Base-by-base conservation (phyloP, 1,140 invertebrate genomes). In the Heliconius himera region DNA sequence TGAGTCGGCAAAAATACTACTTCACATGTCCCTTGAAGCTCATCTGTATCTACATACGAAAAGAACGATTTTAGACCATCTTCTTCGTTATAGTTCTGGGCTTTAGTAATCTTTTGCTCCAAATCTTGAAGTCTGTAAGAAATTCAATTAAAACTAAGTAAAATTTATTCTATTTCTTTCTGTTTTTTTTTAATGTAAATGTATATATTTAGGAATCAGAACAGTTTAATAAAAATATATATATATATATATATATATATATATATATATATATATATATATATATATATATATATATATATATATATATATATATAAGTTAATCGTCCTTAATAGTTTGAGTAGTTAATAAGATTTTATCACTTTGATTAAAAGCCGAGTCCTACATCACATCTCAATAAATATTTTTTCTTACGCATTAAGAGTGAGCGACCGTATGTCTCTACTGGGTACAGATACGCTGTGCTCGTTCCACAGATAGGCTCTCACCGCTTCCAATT, bases 1-100 rank as follows among this genome's bases (percentile, higher is more conserved):
- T 83, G 74, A 20, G 85, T 87, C 3, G 86, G 80, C 26, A 87
- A 26, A 13, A 80, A 78, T 26, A 87, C 74, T 41, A 88, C 49
- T 33, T 88, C 82, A 26, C 81, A 74, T 8, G 82, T 81, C 0
- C 76, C 82, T 20, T 76, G 20, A n/a, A 81, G 80, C 33, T 81
- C 80, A 49, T 81, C 75, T 9, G 38, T 8, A 33, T 81, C 80
- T 2, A 77, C 38, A 66, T 74, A 38, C 1, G 80, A 81, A 18
- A 74, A 72, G 33, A 81, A 81, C 5, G 54, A 77, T 66, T 66
- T 66, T 4, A 66, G 22, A 26, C 56, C 22, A 1, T 66, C 22
- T 66, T 66, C 22, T 2, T 66, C 22, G 4, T 20, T 22, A 66
- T 26, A 29, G 11, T 66, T 11, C 56, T 60, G n/a, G 11, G 3